Evolutionary conservation across 2,113 vertebrate species (phyloP).

Genomic region (Onychostruthus taczanowskii): DNA sequence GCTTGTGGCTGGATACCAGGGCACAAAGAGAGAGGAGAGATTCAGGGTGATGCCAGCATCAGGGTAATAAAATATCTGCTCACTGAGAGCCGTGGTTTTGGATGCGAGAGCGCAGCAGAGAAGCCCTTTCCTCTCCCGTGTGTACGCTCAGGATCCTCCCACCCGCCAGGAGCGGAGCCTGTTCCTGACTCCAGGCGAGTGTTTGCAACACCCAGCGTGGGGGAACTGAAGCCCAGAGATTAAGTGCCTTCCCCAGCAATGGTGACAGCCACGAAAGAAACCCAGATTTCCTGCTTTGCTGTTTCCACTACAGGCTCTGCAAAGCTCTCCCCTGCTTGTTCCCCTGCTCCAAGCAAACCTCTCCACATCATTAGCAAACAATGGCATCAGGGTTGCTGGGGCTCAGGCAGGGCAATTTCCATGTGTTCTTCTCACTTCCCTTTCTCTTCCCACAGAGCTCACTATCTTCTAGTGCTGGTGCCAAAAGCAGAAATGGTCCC

Average conservation of each 20-base stretch:
- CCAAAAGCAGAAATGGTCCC: not conserved
- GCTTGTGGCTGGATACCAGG: not conserved
- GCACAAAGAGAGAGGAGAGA: not conserved
- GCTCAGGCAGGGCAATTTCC: not conserved
- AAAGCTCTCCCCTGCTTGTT: not conserved
- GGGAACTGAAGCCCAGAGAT: not conserved
- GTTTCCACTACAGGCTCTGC: not conserved
- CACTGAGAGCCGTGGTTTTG: not conserved
- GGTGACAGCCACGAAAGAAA: not conserved
- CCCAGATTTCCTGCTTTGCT: not conserved
- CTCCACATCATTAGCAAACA: not conserved
- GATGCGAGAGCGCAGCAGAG: not conserved
- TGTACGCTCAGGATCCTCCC: not conserved
- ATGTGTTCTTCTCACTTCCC: not conserved
- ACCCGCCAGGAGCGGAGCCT: rapidly evolving
- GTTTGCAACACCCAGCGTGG: not conserved
- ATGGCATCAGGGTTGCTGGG: too few relatives aligned
- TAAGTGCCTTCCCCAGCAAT: not conserved
- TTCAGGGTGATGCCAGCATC: not conserved
- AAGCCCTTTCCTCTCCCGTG: not conserved
- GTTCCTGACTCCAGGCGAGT: rapidly evolving
- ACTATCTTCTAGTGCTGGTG: rapidly evolving
- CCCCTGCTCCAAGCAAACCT: not conserved
- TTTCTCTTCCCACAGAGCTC: not conserved
- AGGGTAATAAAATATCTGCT: not conserved